Percentiles rank a stretch among this genome's conserved stretches.
Evolutionary conservation across 2,797 vertebrate genomes (phyloP).

Genomic region (Lutjanus argentimaculatus): DNA sequence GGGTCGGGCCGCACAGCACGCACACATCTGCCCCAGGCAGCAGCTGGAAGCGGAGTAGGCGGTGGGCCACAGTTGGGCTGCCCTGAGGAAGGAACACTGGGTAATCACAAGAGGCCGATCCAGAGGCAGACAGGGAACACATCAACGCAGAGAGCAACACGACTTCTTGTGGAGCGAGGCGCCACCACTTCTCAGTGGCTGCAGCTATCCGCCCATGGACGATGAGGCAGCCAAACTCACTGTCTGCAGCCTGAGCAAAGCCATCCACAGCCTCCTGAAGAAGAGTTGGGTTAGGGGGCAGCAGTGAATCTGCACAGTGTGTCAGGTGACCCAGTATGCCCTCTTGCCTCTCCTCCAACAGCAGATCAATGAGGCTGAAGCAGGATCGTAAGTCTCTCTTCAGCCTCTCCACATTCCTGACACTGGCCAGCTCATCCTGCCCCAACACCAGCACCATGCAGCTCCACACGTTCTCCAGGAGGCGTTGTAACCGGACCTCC

Average conservation of each 20-base stretch:
- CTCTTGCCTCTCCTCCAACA: slow-evolving; percentile 85
- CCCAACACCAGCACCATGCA: slow-evolving; percentile 94
- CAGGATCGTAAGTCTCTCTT: slow-evolving; percentile 93
- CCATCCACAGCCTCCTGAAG: slow-evolving; percentile 89
- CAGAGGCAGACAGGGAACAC: slow-evolving; percentile 82
- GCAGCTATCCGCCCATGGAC: slow-evolving; percentile 85
- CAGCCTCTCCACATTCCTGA: slow-evolving; percentile 91
- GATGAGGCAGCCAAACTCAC: slow-evolving; percentile 90
- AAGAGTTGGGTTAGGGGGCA: slow-evolving; percentile 81
- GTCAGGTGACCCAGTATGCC: slow-evolving; percentile 90
- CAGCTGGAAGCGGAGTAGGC: slow-evolving; percentile 91
- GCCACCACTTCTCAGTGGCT: slow-evolving; percentile 94
- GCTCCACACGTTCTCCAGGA: slow-evolving; percentile 92
- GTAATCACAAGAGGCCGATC: slow-evolving; percentile 89
- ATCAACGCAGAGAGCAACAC: slow-evolving; percentile 89
- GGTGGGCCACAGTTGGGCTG: slow-evolving; percentile 93
- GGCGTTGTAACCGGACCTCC: slow-evolving; percentile 85
- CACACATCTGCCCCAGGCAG: slow-evolving; percentile 89
- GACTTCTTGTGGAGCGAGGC: slow-evolving; percentile 88
- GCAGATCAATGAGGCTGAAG: slow-evolving; percentile 90
- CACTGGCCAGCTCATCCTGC: slow-evolving; percentile 88
- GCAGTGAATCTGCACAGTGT: slow-evolving; percentile 90
- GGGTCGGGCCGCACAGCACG: slow-evolving; percentile 91
- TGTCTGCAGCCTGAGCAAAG: slow-evolving; percentile 88
- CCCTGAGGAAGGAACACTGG: slow-evolving; percentile 94